phyloP scores from a whole-genome alignment of 1,140 invertebrate species.

The Pachypeltis micranthus region DNA sequence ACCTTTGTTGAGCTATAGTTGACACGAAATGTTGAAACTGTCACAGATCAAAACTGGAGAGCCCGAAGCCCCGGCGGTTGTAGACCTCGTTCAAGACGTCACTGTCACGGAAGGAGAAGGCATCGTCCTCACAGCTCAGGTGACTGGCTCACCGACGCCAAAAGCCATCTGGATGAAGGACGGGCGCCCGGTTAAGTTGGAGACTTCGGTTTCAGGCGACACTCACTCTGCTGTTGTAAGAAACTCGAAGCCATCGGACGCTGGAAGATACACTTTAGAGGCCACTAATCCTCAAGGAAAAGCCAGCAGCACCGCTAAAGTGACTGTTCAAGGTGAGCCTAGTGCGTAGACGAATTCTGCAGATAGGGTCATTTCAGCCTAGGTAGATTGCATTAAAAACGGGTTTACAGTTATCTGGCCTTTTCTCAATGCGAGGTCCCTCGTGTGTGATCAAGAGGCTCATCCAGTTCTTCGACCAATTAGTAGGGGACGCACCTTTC shows the following conservation, averaged over 20 bases:
- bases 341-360: too few species aligned
- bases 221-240: conserved; percentile 52
- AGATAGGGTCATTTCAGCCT: too few species aligned
- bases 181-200: conserved; percentile 44
- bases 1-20: background rate
- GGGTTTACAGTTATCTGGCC: too few species aligned
- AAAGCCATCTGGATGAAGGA: conserved; percentile 68
- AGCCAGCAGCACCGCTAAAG: conserved; percentile 56
- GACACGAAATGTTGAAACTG: background rate
- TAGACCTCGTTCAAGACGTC: conserved; percentile 62
- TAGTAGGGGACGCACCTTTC: too few species aligned
- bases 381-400: too few species aligned
- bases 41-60: conserved; percentile 49
- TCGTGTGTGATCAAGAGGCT: too few species aligned
- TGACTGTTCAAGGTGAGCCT: conserved; percentile 73
- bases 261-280: conserved; percentile 66
- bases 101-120: conserved; percentile 66
- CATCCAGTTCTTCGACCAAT: too few species aligned
- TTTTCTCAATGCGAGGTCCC: too few species aligned
- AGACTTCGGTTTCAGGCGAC: conserved; percentile 27
- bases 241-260: conserved; percentile 47
- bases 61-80: conserved; percentile 63
- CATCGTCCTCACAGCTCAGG: conserved; percentile 58
- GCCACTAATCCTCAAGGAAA: conserved; percentile 66
- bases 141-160: conserved; percentile 68